Conservation (phyloP, 2,888 invertebrate species). For the Rambutsinella grinnellia region DNA sequence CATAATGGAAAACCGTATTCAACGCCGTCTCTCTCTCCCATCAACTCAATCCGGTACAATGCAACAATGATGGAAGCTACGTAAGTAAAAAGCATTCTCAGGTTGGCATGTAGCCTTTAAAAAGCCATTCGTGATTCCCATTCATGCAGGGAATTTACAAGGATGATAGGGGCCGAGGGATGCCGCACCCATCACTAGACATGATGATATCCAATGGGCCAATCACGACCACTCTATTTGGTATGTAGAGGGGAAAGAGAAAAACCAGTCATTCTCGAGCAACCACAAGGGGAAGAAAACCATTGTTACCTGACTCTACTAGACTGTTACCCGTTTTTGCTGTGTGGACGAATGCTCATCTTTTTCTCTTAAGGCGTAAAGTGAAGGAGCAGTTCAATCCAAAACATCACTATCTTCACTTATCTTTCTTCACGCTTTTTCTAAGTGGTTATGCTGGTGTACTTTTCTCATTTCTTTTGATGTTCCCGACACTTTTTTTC, state of each 20-base stretch:
- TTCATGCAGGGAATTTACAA: neutral
- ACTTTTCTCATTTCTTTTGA: neutral
- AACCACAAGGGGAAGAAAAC: conserved; percentile 32
- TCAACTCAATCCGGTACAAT: too few species aligned
- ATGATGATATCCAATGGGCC: conserved; percentile 54
- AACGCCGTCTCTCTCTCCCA: too few species aligned
- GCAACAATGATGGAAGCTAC: neutral
- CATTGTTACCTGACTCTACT: conserved; percentile 20
- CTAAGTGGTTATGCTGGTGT: neutral
- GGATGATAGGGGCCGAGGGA: conserved; percentile 19
- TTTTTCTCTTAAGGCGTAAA: neutral
- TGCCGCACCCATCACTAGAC: conserved; percentile 63
- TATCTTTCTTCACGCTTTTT: neutral
- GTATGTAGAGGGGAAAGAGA: conserved; percentile 25
- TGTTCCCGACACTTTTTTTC: neutral
- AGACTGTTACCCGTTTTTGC: too few species aligned
- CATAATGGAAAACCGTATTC: too few species aligned
- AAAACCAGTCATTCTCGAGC: conserved; percentile 32
- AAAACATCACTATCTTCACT: neutral
- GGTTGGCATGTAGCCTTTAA: neutral
- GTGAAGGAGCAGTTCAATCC: neutral
- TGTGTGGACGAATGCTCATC: neutral
- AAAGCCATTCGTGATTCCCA: neutral
- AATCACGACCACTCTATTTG: conserved; percentile 50
- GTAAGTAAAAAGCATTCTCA: neutral